Conservation (phyloP, 2,797 vertebrate species). For the Eospalax fontanierii region DNA sequence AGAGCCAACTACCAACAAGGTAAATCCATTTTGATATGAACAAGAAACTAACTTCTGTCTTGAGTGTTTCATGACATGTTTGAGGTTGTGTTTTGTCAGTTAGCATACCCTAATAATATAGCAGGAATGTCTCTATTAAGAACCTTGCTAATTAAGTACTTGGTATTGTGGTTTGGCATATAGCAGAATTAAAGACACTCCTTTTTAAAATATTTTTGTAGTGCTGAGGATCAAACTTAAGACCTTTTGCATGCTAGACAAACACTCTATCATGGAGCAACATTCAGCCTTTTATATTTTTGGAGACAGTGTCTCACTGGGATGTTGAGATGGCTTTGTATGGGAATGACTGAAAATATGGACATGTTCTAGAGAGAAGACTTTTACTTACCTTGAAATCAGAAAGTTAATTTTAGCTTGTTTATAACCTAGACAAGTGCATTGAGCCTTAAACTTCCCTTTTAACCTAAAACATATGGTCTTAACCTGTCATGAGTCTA, state of each 20-base stretch:
- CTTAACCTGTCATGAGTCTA: too few relatives aligned
- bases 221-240: neutral
- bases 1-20: neutral
- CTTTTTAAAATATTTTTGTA: neutral
- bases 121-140: neutral
- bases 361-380: too few relatives aligned
- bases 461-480: too few relatives aligned
- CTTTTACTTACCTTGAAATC: too few relatives aligned
- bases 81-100: neutral
- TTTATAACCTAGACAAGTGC: too few relatives aligned
- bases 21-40: neutral
- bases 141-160: conserved; percentile 30
- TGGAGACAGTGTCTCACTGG: neutral
- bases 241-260: neutral
- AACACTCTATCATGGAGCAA: neutral
- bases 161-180: conserved; percentile 13
- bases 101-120: neutral
- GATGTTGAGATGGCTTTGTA: neutral
- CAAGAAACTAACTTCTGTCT: conserved; percentile 16
- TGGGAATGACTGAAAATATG: too few relatives aligned
- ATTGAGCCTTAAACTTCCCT: too few relatives aligned
- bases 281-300: neutral
- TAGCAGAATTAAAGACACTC: conserved; percentile 38
- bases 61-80: neutral
- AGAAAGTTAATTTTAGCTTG: too few relatives aligned